Conservation (phyloP, 1,140 invertebrate genomes). For the Drosophila tani region DNA sequence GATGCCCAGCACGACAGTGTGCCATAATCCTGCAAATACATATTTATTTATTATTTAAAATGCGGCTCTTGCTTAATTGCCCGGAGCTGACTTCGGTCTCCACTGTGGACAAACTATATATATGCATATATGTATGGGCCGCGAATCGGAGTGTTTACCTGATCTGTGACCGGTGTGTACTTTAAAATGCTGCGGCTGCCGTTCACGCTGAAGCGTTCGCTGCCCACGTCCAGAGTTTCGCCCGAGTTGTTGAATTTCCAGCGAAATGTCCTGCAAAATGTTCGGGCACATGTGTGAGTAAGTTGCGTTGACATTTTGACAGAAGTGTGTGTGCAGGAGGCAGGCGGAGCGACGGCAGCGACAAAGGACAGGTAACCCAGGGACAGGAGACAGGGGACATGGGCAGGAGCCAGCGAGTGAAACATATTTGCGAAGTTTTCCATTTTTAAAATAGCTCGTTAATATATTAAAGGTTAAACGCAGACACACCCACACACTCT, state of each 20-base stretch:
- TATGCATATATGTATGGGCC: conserved; percentile 4
- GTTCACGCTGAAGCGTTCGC: conserved; percentile 89
- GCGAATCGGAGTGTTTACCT: conserved; percentile 75
- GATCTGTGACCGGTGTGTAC: conserved; percentile 90
- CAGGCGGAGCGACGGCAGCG: conserved; percentile 37
- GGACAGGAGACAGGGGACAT: neutral
- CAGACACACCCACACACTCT: conserved; percentile 19
- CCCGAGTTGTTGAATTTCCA: conserved; percentile 97
- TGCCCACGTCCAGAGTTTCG: conserved; percentile 91
- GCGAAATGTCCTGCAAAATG: conserved; percentile 88
- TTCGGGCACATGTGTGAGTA: conserved; percentile 52
- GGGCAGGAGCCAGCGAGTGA: conserved; percentile 36
- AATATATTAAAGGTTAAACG: conserved; percentile 81
- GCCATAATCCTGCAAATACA: conserved; percentile 88
- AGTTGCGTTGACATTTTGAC: conserved; percentile 78
- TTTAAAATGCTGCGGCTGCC: conserved; percentile 89
- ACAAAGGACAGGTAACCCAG: conserved; percentile 12
- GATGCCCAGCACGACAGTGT: conserved; percentile 91
- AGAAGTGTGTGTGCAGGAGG: conserved; percentile 54
- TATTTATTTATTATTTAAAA: conserved; percentile 62
- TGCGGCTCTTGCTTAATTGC: conserved; percentile 66
- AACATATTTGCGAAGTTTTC: conserved; percentile 78
- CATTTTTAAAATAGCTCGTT: conserved; percentile 81
- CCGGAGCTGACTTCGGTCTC: conserved; percentile 35
- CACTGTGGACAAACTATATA: conserved; percentile 24